Evolutionary conservation across 2,888 invertebrate genomes (phyloP).

Genomic region (Hydroisotoma schaefferi): DNA sequence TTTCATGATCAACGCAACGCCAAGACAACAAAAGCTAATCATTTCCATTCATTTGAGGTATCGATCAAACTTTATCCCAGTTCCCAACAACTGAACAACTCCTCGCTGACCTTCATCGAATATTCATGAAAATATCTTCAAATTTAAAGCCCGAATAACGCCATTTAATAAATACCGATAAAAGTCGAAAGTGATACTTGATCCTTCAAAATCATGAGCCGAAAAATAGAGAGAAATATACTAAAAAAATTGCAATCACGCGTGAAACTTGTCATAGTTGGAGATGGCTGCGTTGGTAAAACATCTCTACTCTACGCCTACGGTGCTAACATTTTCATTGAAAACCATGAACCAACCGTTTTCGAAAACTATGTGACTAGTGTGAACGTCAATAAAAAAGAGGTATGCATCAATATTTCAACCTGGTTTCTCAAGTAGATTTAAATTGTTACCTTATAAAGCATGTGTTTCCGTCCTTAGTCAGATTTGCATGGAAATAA

Average conservation of each 20-base stretch:
- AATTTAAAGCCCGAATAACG: too few species aligned
- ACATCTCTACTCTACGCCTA: constrained; percentile 57
- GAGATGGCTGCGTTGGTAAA: constrained; percentile 64
- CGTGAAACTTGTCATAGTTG: constrained; percentile 34
- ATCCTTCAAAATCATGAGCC: constrained; percentile 17
- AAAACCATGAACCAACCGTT: constrained; percentile 39
- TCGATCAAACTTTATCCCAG: too few species aligned
- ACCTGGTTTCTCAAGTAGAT: not conserved
- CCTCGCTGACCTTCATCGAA: too few species aligned
- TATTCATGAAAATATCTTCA: too few species aligned
- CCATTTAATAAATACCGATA: too few species aligned
- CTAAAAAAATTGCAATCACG: constrained; percentile 28
- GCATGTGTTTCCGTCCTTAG: not conserved
- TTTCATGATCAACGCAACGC: too few species aligned
- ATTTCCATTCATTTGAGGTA: too few species aligned
- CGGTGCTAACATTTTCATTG: constrained; percentile 35
- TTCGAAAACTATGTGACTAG: constrained; percentile 39
- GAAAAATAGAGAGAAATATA: constrained; percentile 24
- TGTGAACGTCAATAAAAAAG: constrained; percentile 31
- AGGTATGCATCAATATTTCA: too few species aligned
- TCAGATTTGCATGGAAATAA: not conserved
- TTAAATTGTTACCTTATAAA: not conserved
- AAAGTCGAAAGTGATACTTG: too few species aligned
- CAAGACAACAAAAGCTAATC: too few species aligned
- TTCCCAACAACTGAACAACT: too few species aligned